phyloP scores from a whole-genome alignment of 2,113 vertebrate genomes.

The Pomatostomus ruficeps region DNA sequence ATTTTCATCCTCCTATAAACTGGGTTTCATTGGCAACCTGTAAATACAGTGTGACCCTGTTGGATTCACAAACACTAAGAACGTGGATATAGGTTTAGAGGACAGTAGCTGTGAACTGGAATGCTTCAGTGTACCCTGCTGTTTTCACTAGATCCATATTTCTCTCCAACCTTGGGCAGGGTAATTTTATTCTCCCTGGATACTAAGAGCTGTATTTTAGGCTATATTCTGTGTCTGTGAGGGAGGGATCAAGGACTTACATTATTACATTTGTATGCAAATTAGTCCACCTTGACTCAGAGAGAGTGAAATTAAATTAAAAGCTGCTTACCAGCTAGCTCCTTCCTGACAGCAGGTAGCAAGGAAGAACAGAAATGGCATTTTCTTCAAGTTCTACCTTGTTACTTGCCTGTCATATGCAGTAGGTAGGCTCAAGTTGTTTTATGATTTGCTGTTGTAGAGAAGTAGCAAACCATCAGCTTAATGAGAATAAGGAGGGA shows the following conservation, averaged over 20 bases:
- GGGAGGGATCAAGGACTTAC: not conserved
- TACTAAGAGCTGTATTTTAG: not conserved
- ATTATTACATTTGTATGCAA: not conserved
- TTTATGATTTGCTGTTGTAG: not conserved
- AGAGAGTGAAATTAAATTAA: not conserved
- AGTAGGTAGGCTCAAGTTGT: not conserved
- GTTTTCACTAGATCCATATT: not conserved
- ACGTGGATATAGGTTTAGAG: not conserved
- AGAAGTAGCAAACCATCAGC: not conserved
- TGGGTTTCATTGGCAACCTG: not conserved
- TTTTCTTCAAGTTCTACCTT: not conserved
- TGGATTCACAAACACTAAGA: not conserved
- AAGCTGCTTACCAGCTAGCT: not conserved
- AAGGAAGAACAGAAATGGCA: not conserved
- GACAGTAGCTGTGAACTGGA: not conserved
- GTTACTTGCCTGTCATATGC: not conserved
- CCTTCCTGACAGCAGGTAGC: not conserved
- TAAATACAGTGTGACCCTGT: not conserved
- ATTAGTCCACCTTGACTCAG: not conserved
- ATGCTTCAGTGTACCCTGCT: not conserved
- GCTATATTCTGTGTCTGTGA: not conserved
- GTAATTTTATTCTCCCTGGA: not conserved
- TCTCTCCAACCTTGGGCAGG: not conserved
- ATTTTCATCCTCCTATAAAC: not conserved
- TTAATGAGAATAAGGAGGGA: not conserved